Conservation (phyloP, 2,888 invertebrate genomes). For the Colostygia pectinataria region DNA sequence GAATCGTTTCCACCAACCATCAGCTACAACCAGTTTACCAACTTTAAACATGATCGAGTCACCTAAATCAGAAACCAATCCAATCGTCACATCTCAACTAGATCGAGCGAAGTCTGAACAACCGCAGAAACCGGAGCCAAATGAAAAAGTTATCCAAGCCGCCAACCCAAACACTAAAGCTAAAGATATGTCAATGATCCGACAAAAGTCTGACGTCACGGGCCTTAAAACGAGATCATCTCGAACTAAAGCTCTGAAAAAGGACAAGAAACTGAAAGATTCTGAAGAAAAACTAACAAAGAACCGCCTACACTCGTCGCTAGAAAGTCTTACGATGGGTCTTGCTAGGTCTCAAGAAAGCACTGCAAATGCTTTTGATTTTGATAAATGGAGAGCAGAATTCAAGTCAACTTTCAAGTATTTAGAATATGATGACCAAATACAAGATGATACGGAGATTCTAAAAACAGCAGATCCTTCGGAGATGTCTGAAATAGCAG, state of each 20-base stretch:
- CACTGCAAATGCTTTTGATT: slow-evolving; percentile 68
- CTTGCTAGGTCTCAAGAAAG: slow-evolving; percentile 72
- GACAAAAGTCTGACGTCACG: slow-evolving; percentile 85
- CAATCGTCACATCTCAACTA: slow-evolving; percentile 50
- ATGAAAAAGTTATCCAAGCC: slow-evolving; percentile 25
- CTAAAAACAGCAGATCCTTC: slow-evolving; percentile 71
- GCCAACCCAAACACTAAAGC: slow-evolving; percentile 37
- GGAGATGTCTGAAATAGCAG: slow-evolving; percentile 77
- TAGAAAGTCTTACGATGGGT: slow-evolving; percentile 72
- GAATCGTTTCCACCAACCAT: slow-evolving; percentile 91
- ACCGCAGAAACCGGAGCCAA: slow-evolving; percentile 44
- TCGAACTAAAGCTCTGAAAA: slow-evolving; percentile 60
- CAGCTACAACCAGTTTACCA: slow-evolving; percentile 91
- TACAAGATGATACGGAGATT: slow-evolving; percentile 68
- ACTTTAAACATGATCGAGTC: slow-evolving; percentile 84
- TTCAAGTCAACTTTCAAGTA: slow-evolving; percentile 72
- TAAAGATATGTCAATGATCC: slow-evolving; percentile 65
- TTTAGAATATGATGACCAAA: slow-evolving; percentile 71
- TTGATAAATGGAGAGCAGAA: slow-evolving; percentile 75
- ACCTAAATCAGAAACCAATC: slow-evolving; percentile 68
- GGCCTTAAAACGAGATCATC: slow-evolving; percentile 78
- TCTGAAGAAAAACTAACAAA: slow-evolving; percentile 58
- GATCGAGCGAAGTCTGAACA: slow-evolving; percentile 72
- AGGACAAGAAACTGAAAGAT: slow-evolving; percentile 60
- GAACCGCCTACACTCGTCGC: slow-evolving; percentile 71